Percentiles rank a stretch among this genome's conserved stretches.
Conservation (phyloP, 2,113 vertebrate species). For the Fukomys damarensis region DNA sequence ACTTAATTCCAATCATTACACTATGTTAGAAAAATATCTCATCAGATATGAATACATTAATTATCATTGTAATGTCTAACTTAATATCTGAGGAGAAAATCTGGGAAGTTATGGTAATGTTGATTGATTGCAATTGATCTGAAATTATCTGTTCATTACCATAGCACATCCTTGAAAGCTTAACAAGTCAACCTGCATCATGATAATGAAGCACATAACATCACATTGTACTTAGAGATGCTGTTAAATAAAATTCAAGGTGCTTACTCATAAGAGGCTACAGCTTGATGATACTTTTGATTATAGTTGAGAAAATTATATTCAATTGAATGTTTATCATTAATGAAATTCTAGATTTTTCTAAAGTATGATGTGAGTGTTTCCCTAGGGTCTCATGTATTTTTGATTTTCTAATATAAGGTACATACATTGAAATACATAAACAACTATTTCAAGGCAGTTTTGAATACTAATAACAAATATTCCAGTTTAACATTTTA, state of each 20-base stretch:
- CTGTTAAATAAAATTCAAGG: constrained; percentile 43
- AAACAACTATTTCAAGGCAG: neutral
- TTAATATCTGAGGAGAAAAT: constrained; percentile 17
- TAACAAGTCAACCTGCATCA: constrained; percentile 15
- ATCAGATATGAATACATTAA: constrained; percentile 34
- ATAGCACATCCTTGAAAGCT: constrained; percentile 11
- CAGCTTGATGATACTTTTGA: constrained; percentile 32
- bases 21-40: constrained; percentile 26
- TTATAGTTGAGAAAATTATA: constrained; percentile 25
- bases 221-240: constrained; percentile 2
- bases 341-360: neutral
- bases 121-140: constrained; percentile 70
- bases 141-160: constrained; percentile 67
- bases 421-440: neutral
- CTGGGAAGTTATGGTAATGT: constrained; percentile 33
- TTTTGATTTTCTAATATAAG: neutral
- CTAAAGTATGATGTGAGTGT: neutral
- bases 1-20: neutral
- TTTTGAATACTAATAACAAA: neutral
- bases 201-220: constrained; percentile 33
- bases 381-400: neutral
- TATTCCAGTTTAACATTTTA: neutral
- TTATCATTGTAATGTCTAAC: constrained; percentile 5
- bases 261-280: constrained; percentile 30
- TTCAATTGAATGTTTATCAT: neutral